Conservation (phyloP, 2,797 vertebrate species). For the Enteromius anoplus region DNA sequence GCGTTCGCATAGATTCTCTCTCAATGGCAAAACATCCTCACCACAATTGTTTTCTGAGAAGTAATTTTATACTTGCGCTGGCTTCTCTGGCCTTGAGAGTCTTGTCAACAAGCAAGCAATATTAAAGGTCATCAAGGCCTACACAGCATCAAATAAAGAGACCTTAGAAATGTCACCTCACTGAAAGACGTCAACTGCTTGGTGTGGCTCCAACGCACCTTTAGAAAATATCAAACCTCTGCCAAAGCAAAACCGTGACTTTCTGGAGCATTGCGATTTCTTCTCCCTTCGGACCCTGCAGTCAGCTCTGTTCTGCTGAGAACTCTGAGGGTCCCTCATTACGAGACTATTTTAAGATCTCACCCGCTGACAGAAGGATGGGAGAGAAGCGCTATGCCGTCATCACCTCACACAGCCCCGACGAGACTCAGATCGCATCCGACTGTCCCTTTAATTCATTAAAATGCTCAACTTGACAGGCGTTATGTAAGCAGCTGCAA, state of each 20-base stretch:
- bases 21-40: neutral
- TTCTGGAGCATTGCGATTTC: conserved; percentile 9
- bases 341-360: conserved; percentile 68
- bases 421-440: conserved; percentile 52
- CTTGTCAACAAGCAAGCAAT: conserved; percentile 7
- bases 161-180: conserved; percentile 24
- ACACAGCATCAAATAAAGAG: neutral
- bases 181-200: conserved; percentile 12
- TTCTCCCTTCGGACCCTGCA: conserved; percentile 25
- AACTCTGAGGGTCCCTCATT: conserved; percentile 48
- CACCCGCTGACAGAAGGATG: conserved; percentile 65
- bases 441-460: conserved; percentile 58
- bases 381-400: conserved; percentile 67
- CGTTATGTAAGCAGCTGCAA: conserved; percentile 71
- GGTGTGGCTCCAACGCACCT: neutral
- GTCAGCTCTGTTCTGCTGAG: neutral
- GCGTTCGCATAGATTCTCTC: neutral
- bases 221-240: conserved; percentile 9
- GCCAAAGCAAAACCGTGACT: neutral
- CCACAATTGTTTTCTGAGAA: neutral
- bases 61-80: neutral
- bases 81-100: conserved; percentile 1
- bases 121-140: conserved; percentile 13
- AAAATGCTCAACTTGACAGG: conserved; percentile 62
- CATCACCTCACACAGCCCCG: conserved; percentile 59